phyloP scores from a whole-genome alignment of 1,140 invertebrate genomes.

The Odontomachus brunneus region DNA sequence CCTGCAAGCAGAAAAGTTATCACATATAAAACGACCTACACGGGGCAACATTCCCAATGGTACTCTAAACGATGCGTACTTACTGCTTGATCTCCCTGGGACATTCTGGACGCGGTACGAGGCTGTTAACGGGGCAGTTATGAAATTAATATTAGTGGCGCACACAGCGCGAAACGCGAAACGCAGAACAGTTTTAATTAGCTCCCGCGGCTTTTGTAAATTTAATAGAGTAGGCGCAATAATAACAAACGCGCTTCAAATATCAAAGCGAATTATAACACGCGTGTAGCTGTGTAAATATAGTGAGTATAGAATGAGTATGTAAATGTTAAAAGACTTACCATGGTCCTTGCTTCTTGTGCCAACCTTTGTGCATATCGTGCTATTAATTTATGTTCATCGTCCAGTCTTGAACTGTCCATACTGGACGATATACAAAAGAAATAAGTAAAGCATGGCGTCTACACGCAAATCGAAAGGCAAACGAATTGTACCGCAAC shows the following conservation, averaged over 20 bases:
- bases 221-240: slow-evolving; percentile 17
- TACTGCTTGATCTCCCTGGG: slow-evolving; percentile 82
- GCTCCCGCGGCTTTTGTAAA: neutral
- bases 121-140: slow-evolving; percentile 77
- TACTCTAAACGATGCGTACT: slow-evolving; percentile 67
- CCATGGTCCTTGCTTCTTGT: slow-evolving; percentile 94
- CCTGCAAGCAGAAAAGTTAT: slow-evolving; percentile 82
- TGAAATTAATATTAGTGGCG: slow-evolving; percentile 62
- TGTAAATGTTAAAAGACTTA: slow-evolving; percentile 84
- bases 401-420: slow-evolving; percentile 90
- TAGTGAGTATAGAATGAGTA: slow-evolving; percentile 30
- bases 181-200: slow-evolving; percentile 32
- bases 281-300: neutral
- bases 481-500: slow-evolving; percentile 56
- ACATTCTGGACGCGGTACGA: slow-evolving; percentile 82
- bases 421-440: slow-evolving; percentile 80
- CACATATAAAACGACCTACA: neutral
- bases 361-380: slow-evolving; percentile 97
- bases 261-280: slow-evolving; percentile 23
- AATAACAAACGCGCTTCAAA: slow-evolving; percentile 27
- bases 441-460: slow-evolving; percentile 69
- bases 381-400: slow-evolving; percentile 98
- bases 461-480: slow-evolving; percentile 46
- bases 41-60: neutral
- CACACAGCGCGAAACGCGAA: slow-evolving; percentile 2